phyloP scores from a whole-genome alignment of 2,113 vertebrate genomes.

The Vidua chalybeata region DNA sequence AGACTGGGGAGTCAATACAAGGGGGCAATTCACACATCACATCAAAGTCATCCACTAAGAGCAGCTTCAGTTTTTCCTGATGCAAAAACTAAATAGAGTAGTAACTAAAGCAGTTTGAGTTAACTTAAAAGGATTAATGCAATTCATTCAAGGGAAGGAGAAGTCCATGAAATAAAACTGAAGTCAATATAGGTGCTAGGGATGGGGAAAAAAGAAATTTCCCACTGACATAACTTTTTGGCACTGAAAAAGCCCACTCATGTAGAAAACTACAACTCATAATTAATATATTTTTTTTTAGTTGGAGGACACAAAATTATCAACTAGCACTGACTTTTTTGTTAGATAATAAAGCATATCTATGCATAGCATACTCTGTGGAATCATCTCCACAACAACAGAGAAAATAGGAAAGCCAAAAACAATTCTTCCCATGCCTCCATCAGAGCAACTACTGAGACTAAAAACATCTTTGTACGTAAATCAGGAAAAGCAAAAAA shows the following conservation, averaged over 20 bases:
- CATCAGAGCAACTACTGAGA: not conserved
- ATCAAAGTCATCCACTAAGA: not conserved
- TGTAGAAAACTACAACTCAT: not conserved
- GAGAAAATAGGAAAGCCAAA: not conserved
- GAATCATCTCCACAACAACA: not conserved
- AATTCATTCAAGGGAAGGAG: not conserved
- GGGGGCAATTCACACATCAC: accelerated
- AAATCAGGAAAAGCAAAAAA: not conserved
- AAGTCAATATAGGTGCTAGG: not conserved
- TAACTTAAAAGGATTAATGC: not conserved
- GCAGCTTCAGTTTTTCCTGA: not conserved
- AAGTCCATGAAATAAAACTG: not conserved
- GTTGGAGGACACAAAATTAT: not conserved
- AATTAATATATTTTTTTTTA: not conserved
- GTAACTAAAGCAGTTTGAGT: not conserved
- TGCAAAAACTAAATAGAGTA: not conserved
- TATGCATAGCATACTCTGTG: not conserved
- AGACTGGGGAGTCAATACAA: not conserved
- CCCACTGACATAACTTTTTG: not conserved
- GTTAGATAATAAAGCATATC: not conserved
- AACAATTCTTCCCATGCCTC: not conserved
- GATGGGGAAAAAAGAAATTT: not conserved
- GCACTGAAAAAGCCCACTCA: not conserved
- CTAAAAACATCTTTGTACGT: not conserved
- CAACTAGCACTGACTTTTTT: not conserved